These are phyloP conservation scores for Pocota personata DNA, from an alignment of 2,888 invertebrate genomes.

Conservation along the genomic window DNA sequence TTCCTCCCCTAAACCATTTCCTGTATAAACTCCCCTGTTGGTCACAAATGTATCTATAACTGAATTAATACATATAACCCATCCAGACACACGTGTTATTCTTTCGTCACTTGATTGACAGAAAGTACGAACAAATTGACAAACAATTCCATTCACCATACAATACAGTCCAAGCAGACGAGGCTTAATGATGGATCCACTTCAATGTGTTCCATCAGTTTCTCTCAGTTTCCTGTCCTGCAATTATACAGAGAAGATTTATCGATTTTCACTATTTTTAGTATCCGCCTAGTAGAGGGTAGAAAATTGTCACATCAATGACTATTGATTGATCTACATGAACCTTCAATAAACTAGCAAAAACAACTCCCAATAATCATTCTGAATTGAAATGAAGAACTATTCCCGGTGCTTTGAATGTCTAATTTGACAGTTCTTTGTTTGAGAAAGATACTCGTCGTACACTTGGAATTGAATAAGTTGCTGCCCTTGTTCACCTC, in stretches of 20 bases:
- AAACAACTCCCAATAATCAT: neutral
- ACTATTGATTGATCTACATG: neutral
- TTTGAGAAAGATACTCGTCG: neutral
- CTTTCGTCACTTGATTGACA: constrained; percentile 32
- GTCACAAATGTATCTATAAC: neutral
- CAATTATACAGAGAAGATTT: neutral
- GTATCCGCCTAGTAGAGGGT: neutral
- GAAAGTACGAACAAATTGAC: constrained; percentile 22
- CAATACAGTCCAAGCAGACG: neutral
- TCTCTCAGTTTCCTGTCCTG: neutral
- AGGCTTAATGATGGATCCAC: constrained; percentile 16
- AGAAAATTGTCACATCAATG: constrained; percentile 1
- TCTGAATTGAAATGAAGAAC: neutral
- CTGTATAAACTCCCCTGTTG: neutral
- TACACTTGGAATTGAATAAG: neutral
- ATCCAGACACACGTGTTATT: neutral
- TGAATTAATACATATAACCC: neutral
- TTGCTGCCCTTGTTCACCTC: neutral
- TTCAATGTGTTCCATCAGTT: neutral
- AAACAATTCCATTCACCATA: neutral
- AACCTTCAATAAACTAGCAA: neutral
- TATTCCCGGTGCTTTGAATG: neutral
- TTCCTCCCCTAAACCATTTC: neutral
- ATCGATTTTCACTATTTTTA: constrained; percentile 11
- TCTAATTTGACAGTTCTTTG: neutral